These are phyloP conservation scores for Microplitis mediator DNA, from an alignment of 1,140 invertebrate species.

Conservation along the genomic window DNA sequence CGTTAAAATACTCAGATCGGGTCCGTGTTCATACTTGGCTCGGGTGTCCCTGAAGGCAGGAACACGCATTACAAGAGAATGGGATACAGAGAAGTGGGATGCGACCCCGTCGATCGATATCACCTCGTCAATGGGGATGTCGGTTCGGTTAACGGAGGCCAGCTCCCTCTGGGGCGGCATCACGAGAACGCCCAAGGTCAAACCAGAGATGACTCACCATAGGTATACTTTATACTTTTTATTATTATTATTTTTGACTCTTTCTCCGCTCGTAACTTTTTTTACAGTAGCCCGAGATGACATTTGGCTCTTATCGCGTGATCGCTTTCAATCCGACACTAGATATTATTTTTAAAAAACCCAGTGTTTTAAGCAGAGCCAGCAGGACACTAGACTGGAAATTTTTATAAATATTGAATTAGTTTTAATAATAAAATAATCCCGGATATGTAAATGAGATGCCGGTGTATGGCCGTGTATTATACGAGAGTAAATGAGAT, in stretches of 20 bases:
- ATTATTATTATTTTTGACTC: not conserved
- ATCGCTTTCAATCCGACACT: too few relatives aligned
- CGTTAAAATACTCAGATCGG: too few relatives aligned
- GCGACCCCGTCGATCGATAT: constrained; percentile 43
- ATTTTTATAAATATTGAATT: too few relatives aligned
- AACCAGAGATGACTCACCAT: constrained; percentile 39
- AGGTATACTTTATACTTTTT: not conserved
- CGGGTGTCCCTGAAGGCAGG: not conserved
- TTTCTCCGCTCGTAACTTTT: not conserved
- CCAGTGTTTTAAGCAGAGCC: too few relatives aligned
- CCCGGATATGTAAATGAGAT: too few relatives aligned
- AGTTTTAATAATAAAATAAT: too few relatives aligned
- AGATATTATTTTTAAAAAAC: too few relatives aligned
- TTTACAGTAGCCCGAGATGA: too few relatives aligned
- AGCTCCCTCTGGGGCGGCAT: constrained; percentile 41
- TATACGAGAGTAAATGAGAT: not conserved
- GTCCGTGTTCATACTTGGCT: not conserved
- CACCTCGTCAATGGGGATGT: constrained; percentile 33
- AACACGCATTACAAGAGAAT: constrained; percentile 7
- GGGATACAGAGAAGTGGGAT: constrained; percentile 33
- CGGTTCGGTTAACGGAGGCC: constrained; percentile 29
- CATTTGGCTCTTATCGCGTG: too few relatives aligned
- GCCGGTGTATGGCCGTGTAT: too few relatives aligned
- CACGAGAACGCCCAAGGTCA: constrained; percentile 38
- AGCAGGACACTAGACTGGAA: too few relatives aligned